These are phyloP conservation scores for Tenthredo notha DNA, from an alignment of 2,888 invertebrate species.

Conservation along the genomic window DNA sequence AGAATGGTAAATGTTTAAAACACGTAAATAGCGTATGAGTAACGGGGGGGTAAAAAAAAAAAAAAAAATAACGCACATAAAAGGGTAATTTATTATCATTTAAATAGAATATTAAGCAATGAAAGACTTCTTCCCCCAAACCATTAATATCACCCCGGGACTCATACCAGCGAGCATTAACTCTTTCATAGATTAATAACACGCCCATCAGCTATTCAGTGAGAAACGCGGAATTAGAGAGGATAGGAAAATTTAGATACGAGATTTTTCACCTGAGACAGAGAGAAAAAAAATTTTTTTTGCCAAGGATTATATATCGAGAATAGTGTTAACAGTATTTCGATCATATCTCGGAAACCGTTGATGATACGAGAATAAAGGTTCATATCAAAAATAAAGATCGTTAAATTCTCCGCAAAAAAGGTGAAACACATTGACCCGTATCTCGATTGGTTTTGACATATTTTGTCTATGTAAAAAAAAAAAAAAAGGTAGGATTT, in stretches of 20 bases:
- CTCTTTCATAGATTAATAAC: background rate
- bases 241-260: background rate
- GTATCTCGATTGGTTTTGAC: background rate
- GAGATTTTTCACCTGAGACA: too few species aligned
- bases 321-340: background rate
- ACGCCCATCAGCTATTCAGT: background rate
- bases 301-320: too few species aligned
- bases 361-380: background rate
- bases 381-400: background rate
- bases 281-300: too few species aligned
- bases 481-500: background rate
- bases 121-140: background rate
- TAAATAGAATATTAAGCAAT: background rate
- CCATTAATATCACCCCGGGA: background rate
- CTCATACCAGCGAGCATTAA: background rate
- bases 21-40: slow-evolving; percentile 2
- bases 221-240: background rate
- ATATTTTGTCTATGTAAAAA: background rate
- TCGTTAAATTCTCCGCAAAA: background rate
- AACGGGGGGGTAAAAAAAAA: background rate
- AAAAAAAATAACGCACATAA: background rate
- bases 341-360: background rate
- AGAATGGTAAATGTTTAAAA: background rate
- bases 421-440: background rate
- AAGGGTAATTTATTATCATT: slow-evolving; percentile 31